phyloP scores from a whole-genome alignment of 2,797 vertebrate genomes.

The Anabacerthia variegaticeps region DNA sequence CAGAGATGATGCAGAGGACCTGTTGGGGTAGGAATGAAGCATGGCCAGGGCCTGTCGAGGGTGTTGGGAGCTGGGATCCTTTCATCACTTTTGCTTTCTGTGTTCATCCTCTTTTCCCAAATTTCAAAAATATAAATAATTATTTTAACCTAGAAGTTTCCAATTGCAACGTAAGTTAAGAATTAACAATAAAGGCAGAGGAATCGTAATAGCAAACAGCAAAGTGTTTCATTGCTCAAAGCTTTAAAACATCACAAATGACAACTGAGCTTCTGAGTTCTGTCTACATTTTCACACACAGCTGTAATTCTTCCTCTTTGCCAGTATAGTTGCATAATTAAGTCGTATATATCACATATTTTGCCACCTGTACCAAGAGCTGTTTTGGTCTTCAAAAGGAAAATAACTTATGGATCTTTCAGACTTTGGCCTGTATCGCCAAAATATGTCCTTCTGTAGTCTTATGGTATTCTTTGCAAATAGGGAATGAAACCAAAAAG shows the following conservation, averaged over 20 bases:
- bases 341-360: background rate
- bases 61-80: background rate
- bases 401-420: background rate
- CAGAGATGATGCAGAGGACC: background rate
- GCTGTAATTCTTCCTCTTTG: background rate
- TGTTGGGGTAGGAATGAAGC: background rate
- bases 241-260: background rate
- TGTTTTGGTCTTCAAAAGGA: background rate
- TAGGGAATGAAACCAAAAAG: background rate
- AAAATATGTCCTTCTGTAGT: background rate
- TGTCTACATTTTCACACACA: background rate
- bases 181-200: background rate
- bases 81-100: background rate
- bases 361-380: background rate
- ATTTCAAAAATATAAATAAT: background rate
- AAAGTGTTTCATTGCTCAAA: background rate
- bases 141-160: background rate
- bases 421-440: background rate
- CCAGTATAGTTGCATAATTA: background rate
- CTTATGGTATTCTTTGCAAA: background rate
- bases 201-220: background rate
- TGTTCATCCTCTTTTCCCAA: background rate
- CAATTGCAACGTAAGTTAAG: background rate
- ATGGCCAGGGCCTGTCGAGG: rapidly evolving
- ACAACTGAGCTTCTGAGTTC: background rate